Percentiles rank a stretch among this genome's conserved stretches.
phyloP scores from a whole-genome alignment of 2,113 vertebrate species.

The Amphilophus citrinellus region DNA sequence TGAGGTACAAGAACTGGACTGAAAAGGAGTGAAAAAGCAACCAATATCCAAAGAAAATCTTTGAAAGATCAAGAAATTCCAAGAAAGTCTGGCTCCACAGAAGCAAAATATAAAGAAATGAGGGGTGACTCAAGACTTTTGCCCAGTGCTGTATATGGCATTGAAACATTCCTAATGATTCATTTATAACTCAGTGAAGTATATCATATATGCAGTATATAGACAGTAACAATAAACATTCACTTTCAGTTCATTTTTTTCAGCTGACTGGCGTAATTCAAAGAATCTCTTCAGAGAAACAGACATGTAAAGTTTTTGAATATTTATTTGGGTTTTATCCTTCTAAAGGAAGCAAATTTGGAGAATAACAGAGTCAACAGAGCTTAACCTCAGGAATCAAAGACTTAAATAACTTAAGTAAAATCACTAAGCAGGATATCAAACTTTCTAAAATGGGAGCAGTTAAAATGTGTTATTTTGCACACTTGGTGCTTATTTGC shows the following conservation, averaged over 20 bases:
- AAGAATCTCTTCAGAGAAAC: not conserved
- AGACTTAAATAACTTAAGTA: not conserved
- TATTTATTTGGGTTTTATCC: not conserved
- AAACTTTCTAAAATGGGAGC: not conserved
- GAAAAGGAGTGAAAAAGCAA: not conserved
- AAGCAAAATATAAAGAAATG: not conserved
- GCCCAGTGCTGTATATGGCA: not conserved
- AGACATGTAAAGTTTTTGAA: not conserved
- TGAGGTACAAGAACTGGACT: not conserved
- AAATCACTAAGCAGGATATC: not conserved
- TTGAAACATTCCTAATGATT: not conserved
- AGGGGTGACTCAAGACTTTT: not conserved
- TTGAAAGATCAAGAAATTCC: not conserved
- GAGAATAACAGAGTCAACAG: not conserved
- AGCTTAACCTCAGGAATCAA: not conserved
- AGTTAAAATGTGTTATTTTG: slow-evolving; percentile 19
- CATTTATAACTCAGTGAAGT: not conserved
- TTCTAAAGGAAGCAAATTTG: not conserved
- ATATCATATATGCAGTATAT: not conserved
- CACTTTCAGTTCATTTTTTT: not conserved
- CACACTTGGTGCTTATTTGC: not conserved
- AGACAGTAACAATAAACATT: not conserved
- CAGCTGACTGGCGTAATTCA: not conserved
- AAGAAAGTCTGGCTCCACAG: not conserved
- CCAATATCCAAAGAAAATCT: not conserved